Conservation (phyloP, 1,140 invertebrate species). For the Apis florea region DNA sequence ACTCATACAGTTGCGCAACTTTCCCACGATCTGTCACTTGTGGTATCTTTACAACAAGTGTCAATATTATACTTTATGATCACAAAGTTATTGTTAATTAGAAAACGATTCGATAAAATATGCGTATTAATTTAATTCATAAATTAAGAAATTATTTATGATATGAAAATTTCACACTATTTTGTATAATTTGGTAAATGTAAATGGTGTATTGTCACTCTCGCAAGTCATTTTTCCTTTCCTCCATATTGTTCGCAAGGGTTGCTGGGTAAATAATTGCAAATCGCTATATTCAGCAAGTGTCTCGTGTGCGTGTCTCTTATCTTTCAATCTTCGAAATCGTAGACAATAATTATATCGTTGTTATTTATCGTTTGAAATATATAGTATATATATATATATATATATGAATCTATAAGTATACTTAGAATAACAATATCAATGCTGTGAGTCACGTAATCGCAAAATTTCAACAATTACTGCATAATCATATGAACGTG, state of each 20-base stretch:
- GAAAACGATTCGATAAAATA: background rate
- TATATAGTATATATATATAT: background rate
- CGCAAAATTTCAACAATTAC: background rate
- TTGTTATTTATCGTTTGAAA: background rate
- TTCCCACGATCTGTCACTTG: background rate
- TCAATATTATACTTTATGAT: background rate
- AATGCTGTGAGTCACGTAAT: slow-evolving; percentile 20
- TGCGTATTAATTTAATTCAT: background rate
- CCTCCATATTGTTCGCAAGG: background rate
- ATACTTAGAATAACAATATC: background rate
- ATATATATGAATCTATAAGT: background rate
- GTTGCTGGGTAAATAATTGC: background rate
- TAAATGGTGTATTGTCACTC: background rate
- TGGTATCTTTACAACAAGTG: slow-evolving; percentile 5
- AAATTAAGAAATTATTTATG: background rate
- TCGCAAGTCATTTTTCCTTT: background rate
- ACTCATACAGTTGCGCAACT: background rate
- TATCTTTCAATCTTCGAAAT: too few relatives aligned
- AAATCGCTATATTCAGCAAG: background rate
- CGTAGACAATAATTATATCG: too few relatives aligned
- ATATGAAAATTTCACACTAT: background rate
- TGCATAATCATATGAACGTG: background rate
- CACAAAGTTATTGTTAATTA: background rate
- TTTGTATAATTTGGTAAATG: background rate
- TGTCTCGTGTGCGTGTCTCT: slow-evolving; percentile 7